Evolutionary conservation across 2,888 invertebrate genomes (phyloP), one percentile per base, ranked within the genome.

Genomic region (Caenorhabditis sulstoni): DNA sequence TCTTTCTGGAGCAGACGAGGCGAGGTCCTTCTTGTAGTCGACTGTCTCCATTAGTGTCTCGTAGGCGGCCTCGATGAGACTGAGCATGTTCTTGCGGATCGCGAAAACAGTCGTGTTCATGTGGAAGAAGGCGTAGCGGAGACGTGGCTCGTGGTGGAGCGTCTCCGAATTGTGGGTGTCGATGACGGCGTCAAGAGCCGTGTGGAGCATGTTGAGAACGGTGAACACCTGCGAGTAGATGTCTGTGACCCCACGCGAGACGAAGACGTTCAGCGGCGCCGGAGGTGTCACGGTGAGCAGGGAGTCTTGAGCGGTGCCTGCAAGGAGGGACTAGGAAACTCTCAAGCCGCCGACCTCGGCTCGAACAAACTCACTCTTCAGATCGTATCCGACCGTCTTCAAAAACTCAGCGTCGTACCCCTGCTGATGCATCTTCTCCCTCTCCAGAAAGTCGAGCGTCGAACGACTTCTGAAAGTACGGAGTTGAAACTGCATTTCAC

Each of bases 191-290:
- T 78, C 62, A 1, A 78, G 61, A 7, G 78, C 78, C 11, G 49
- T 62, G 14, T 78, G 71, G 5, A 78, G 50, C 62, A 73, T 66
- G 20, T 67, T 62, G 20, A 78, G 44, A 29, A 78, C 47, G 5
- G 71, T 73, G 66, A 65, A 78, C 11, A 78, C 73, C 52, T 78
- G 66, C 1, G 71, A 71, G 44, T 78, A 78, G 35, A 78, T 61
- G 12, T 50, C 49, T 0, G 66, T 55, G 2, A 73, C 70, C 22
- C 71, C 61, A 14, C 61, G 49, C 3, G 71, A 59, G 8, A 71
- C 61, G 35, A 67, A 78, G 11, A 78, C 73, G 44, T 78, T 78
- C 18, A 78, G 23, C 2, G 78, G 78, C 18, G 66, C 71, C 18
- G 66, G 53, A 18, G 78, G 71, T 7, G 39, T 62, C 22, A 78